These are phyloP conservation scores for Caenorhabditis sinica DNA, from an alignment of 2,888 invertebrate species.

Conservation along the genomic window DNA sequence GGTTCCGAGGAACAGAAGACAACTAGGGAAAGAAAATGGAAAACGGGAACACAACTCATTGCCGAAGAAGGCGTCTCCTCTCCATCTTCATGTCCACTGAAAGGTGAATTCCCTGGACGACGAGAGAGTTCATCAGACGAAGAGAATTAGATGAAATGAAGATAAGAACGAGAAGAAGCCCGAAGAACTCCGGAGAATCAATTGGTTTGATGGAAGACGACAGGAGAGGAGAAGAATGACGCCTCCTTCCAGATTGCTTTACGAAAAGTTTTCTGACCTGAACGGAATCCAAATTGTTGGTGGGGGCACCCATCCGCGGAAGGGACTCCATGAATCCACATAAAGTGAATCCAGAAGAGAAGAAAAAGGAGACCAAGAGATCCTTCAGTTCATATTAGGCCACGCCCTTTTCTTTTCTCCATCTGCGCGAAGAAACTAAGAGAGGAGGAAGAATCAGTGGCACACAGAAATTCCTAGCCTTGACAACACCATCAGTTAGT, in stretches of 20 bases:
- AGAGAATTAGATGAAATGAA: conserved; percentile 57
- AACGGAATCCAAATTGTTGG: conserved; percentile 41
- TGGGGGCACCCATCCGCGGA: conserved; percentile 43
- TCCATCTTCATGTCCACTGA: conserved; percentile 21
- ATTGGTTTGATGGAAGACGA: conserved; percentile 65
- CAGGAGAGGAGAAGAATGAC: conserved; percentile 26
- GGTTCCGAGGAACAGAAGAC: background rate
- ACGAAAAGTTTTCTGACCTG: conserved; percentile 42
- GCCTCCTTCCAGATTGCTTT: conserved; percentile 45
- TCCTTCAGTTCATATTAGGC: conserved; percentile 47
- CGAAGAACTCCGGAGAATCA: conserved; percentile 50
- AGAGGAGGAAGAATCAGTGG: conserved; percentile 58
- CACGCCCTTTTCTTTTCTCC: conserved; percentile 46
- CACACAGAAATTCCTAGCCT: conserved; percentile 16
- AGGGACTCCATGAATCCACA: conserved; percentile 58
- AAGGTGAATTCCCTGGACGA: conserved; percentile 64
- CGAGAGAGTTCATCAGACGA: conserved; percentile 38
- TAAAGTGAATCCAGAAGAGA: conserved; percentile 14
- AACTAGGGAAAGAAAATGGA: conserved; percentile 27
- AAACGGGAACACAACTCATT: conserved; percentile 41
- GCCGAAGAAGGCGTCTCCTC: conserved; percentile 33
- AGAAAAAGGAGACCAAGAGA: background rate
- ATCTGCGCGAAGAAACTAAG: conserved; percentile 61
- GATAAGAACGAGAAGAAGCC: conserved; percentile 45
- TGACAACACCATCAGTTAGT: conserved; percentile 60